These are phyloP conservation scores for Trypoxylon attenuatum DNA, from an alignment of 2,888 invertebrate genomes.

Conservation along the genomic window DNA sequence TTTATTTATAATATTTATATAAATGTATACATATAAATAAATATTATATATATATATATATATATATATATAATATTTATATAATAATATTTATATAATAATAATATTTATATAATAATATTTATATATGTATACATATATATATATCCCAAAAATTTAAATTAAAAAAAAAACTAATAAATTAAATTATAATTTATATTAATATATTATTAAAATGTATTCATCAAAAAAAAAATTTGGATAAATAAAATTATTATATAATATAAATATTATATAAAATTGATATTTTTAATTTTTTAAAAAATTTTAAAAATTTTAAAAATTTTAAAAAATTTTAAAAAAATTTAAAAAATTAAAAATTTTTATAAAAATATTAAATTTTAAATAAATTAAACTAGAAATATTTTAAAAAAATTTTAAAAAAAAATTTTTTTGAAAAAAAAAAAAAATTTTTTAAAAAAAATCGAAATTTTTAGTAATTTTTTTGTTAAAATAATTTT, in stretches of 20 bases:
- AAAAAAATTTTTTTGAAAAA: conserved; percentile 25
- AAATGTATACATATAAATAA: background rate
- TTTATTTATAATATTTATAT: background rate
- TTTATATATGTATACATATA: background rate
- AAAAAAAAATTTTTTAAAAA: conserved; percentile 17
- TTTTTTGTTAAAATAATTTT: conserved; percentile 76
- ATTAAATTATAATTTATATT: background rate
- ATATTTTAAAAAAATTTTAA: conserved; percentile 26
- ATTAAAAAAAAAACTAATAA: background rate
- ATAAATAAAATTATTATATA: too few species aligned
- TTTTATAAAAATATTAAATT: too few species aligned
- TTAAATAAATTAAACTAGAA: too few species aligned
- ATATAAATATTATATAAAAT: background rate
- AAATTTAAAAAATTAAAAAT: too few species aligned
- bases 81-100: background rate
- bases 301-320: too few species aligned
- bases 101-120: background rate
- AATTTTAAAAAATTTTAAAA: too few species aligned
- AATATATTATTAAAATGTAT: background rate
- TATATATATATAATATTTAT: background rate
- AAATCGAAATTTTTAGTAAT: conserved; percentile 42
- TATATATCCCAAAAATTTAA: too few species aligned
- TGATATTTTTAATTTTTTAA: too few species aligned
- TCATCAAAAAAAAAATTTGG: too few species aligned
- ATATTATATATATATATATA: background rate